Conservation (phyloP, 2,888 invertebrate genomes). For the Kuschelorhynchus macadamiae region DNA sequence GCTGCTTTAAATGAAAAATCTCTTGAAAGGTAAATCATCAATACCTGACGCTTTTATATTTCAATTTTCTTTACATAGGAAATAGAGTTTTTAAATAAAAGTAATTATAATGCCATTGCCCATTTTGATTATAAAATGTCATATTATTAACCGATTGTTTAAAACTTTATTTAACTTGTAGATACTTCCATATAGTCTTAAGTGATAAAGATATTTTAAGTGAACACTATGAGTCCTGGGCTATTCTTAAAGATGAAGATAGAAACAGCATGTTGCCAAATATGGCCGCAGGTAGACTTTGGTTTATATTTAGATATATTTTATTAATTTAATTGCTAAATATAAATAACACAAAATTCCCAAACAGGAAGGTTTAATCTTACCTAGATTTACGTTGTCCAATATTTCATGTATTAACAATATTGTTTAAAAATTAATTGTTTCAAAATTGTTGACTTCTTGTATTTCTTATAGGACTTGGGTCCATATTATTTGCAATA, state of each 20-base stretch:
- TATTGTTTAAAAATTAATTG: neutral
- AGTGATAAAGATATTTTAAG: constrained; percentile 75
- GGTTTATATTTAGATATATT: no score
- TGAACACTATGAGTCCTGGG: constrained; percentile 88
- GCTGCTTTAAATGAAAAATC: constrained; percentile 93
- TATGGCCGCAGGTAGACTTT: constrained; percentile 82
- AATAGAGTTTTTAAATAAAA: neutral
- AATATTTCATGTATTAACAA: no score
- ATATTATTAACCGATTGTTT: no score
- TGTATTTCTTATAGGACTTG: no score
- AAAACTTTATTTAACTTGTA: no score
- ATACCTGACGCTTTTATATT: constrained; percentile 37
- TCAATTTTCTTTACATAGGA: neutral
- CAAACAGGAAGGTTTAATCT: no score
- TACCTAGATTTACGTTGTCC: no score
- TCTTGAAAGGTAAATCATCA: constrained; percentile 81
- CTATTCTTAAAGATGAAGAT: constrained; percentile 86
- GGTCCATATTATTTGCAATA: constrained; percentile 92
- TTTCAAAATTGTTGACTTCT: no score
- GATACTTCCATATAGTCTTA: constrained; percentile 83
- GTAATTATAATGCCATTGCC: no score
- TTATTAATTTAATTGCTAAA: no score
- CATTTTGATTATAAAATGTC: no score
- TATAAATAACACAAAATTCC: no score
- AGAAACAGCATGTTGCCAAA: constrained; percentile 84